Evolutionary conservation across 2,888 invertebrate species (phyloP).

Genomic region (Adelphocoris suturalis): DNA sequence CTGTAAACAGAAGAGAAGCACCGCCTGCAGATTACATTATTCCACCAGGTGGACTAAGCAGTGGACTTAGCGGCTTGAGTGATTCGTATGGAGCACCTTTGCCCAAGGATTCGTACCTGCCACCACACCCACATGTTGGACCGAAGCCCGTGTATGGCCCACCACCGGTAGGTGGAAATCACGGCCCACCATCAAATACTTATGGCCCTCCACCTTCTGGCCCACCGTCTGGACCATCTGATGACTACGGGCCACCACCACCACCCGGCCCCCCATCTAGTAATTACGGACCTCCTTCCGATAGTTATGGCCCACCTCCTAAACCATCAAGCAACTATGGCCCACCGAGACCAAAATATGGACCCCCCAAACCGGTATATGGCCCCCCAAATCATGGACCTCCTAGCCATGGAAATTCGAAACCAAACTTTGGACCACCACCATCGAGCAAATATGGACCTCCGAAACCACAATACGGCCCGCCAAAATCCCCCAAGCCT

Average conservation of each 20-base stretch:
- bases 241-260: slow-evolving; percentile 76
- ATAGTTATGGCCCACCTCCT: slow-evolving; percentile 76
- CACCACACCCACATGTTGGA: slow-evolving; percentile 75
- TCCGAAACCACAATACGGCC: slow-evolving; percentile 77
- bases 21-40: slow-evolving; percentile 73
- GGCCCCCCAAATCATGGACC: slow-evolving; percentile 78
- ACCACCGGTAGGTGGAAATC: slow-evolving; percentile 77
- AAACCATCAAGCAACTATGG: slow-evolving; percentile 74
- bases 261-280: slow-evolving; percentile 55
- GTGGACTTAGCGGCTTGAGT: slow-evolving; percentile 71
- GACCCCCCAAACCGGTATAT: slow-evolving; percentile 76
- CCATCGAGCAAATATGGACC: slow-evolving; percentile 76
- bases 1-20: slow-evolving; percentile 75
- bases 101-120: slow-evolving; percentile 76
- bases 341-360: slow-evolving; percentile 75
- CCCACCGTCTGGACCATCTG: slow-evolving; percentile 76
- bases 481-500: slow-evolving; percentile 75
- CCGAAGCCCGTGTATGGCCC: slow-evolving; percentile 69
- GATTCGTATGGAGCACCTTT: slow-evolving; percentile 75
- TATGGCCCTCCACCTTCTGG: slow-evolving; percentile 77
- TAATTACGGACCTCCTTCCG: slow-evolving; percentile 76
- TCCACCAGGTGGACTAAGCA: slow-evolving; percentile 66
- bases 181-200: slow-evolving; percentile 78
- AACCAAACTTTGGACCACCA: slow-evolving; percentile 81
- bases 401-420: slow-evolving; percentile 80